phyloP scores from a whole-genome alignment of 2,888 invertebrate species.

The Cephus runcator region DNA sequence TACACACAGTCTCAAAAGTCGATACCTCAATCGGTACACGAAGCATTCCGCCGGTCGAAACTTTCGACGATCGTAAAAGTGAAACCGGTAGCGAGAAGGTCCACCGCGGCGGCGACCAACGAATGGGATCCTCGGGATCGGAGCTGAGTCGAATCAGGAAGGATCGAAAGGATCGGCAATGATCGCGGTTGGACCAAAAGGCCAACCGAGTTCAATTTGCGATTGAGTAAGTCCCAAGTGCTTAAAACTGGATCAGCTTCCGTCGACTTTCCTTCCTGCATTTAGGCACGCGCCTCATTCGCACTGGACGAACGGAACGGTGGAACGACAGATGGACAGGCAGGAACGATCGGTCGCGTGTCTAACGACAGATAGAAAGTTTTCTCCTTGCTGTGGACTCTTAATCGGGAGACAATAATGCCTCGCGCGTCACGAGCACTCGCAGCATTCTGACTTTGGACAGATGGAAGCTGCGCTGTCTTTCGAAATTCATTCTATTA shows the following conservation, averaged over 20 bases:
- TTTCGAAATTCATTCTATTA: not conserved
- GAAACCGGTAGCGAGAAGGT: conserved; percentile 2
- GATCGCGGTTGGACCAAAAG: not conserved
- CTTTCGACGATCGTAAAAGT: conserved; percentile 5
- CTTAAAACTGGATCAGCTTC: conserved; percentile 14
- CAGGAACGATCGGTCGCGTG: conserved; percentile 44
- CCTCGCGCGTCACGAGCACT: not conserved
- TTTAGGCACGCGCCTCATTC: conserved; percentile 47
- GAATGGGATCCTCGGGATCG: not conserved
- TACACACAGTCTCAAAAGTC: not conserved
- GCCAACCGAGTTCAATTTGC: conserved; percentile 30
- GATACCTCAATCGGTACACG: not conserved
- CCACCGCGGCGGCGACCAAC: not conserved
- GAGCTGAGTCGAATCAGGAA: not conserved
- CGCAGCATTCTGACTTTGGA: not conserved
- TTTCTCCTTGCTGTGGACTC: conserved; percentile 18
- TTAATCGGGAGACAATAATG: not conserved
- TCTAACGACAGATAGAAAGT: conserved; percentile 55
- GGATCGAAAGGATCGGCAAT: not conserved
- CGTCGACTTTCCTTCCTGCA: conserved; percentile 51
- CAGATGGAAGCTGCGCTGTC: too few relatives aligned
- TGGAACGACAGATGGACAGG: conserved; percentile 29
- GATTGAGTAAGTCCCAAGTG: conserved; percentile 29
- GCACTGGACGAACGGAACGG: conserved; percentile 16
- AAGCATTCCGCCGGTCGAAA: not conserved